Base-by-base conservation (phyloP, 2,113 vertebrate species). In the Pedetes capensis region DNA sequence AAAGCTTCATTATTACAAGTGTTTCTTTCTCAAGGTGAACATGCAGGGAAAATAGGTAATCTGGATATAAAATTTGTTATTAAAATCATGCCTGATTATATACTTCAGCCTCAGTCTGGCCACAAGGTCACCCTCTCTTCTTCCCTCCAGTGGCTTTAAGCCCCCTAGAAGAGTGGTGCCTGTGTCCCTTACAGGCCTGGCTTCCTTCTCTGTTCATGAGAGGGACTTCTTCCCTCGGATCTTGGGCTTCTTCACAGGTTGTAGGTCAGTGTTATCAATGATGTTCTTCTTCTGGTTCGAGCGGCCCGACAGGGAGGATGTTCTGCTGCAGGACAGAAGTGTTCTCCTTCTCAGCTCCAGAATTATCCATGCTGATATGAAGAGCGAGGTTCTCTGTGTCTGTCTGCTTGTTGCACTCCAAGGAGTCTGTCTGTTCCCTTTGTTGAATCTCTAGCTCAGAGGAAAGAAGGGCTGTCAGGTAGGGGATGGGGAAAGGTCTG, bases 201-300 rank as follows among this genome's bases (percentile, higher is more conserved):
- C 59, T 82, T 94, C 84, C 57, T 90, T 59, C n/a, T 74, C 85
- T 27, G 95, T 87, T 96, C 89, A 97, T 0, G 95, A 97, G 72
- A 97, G 96, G 47, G 96, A 97, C 97, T 99, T 99, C 99, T 99
- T 99, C 97, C 99, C 98, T 95, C 99, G 99, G 88, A 99, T 99
- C 98, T 99, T 99, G 96, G 99, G 99, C 85, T 99, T 99, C 97
- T 99, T 99, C 78, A 99, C 99, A 0, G 99, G 99, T 5, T 99
- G 97, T n/a, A 99, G 98, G 66, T 99, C 99, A 12, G 99, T 99
- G 53, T 99, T 99, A 98, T 99, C 99, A 4, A 99, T 99, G 96
- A 99, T 3, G 11, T 97, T 99, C 85, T 99, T 99, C 74, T 99
- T 99, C 10, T 96, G 99, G 0, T 97, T 98, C 72, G 99, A 99